A percentile compares a stretch with the other conserved stretches of the same genome.
These are phyloP conservation scores for Pandemis cinnamomeana DNA, from an alignment of 2,888 invertebrate genomes.

Conservation along the genomic window DNA sequence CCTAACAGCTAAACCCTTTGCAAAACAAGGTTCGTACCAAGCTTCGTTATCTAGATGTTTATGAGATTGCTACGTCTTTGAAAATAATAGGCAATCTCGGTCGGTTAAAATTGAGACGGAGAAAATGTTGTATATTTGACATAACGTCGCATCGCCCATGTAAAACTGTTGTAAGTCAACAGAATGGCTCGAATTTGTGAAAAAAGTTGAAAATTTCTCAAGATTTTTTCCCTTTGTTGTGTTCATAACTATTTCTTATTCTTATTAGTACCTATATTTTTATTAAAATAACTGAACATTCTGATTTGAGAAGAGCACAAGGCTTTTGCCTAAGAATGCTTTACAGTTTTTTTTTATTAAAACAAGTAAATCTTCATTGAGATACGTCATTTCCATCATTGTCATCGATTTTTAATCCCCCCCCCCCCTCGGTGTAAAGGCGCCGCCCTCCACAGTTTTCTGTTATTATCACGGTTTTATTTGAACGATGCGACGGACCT, in stretches of 20 bases:
- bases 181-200: background rate
- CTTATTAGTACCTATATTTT: background rate
- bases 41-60: conserved; percentile 48
- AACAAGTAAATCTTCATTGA: no score
- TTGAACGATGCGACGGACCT: background rate
- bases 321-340: background rate
- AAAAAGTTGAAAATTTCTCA: no score
- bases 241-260: background rate
- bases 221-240: background rate
- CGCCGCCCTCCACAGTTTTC: background rate
- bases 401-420: no score
- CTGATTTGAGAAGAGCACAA: background rate
- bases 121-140: conserved; percentile 7
- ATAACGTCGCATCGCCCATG: background rate
- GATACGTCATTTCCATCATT: no score
- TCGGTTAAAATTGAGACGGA: background rate
- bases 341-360: no score
- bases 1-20: conserved; percentile 61
- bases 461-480: background rate
- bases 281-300: background rate
- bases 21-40: conserved; percentile 72
- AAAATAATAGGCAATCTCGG: conserved; percentile 4
- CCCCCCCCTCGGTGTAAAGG: no score
- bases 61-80: conserved; percentile 34
- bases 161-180: background rate